Evolutionary conservation across 2,797 vertebrate species (phyloP).

Genomic region (Premnoplex brunnescens): DNA sequence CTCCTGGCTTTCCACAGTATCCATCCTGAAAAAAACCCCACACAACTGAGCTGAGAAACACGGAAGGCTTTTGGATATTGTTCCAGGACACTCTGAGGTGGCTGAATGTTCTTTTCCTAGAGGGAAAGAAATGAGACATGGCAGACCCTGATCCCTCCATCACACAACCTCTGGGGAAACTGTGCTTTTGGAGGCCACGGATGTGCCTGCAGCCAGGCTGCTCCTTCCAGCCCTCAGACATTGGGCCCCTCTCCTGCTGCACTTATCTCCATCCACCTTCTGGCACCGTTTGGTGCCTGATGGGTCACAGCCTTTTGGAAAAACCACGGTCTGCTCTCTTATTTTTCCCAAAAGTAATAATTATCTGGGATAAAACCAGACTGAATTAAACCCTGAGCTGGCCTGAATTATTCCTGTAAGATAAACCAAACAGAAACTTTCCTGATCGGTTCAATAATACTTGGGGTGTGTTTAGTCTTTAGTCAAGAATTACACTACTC

Average conservation of each 20-base stretch:
- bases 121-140: not conserved
- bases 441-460: not conserved
- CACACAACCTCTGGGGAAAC: not conserved
- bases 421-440: slow-evolving; percentile 14
- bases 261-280: not conserved
- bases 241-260: not conserved
- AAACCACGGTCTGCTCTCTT: not conserved
- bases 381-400: not conserved
- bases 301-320: not conserved
- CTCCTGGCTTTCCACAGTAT: not conserved
- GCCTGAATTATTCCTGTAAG: not conserved
- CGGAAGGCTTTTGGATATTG: not conserved
- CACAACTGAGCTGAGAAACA: not conserved
- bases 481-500: slow-evolving; percentile 30
- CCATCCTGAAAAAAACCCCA: not conserved
- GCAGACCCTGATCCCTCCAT: not conserved
- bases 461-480: not conserved
- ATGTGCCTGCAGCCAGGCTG: not conserved
- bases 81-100: not conserved
- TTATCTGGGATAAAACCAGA: slow-evolving; percentile 9
- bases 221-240: not conserved
- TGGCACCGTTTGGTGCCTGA: not conserved
- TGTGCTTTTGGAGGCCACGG: not conserved
- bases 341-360: not conserved
- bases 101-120: not conserved